Conservation (phyloP, 2,888 invertebrate genomes). For the Agriopis leucophaearia region DNA sequence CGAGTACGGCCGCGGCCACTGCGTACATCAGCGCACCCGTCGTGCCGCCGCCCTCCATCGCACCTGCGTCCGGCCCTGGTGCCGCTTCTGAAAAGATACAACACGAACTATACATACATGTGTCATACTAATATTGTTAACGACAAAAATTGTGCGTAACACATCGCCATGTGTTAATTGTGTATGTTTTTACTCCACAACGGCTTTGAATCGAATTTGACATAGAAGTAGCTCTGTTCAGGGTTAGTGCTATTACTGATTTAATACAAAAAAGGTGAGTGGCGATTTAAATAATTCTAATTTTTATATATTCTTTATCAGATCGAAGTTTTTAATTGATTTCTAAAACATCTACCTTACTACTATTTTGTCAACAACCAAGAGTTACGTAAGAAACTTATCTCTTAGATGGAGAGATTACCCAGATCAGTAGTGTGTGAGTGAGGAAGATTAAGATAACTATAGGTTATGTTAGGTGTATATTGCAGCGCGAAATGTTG, state of each 20-base stretch:
- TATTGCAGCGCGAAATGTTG: constrained; percentile 3
- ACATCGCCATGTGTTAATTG: neutral
- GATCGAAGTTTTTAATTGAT: neutral
- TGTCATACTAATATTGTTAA: neutral
- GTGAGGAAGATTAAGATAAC: constrained; percentile 10
- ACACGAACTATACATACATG: constrained; percentile 8
- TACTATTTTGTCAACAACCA: constrained; percentile 16
- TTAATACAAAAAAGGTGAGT: neutral
- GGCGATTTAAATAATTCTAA: neutral
- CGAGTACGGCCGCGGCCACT: constrained; percentile 88
- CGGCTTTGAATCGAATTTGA: no score
- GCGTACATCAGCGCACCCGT: constrained; percentile 88
- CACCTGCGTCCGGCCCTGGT: constrained; percentile 28
- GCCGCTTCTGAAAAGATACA: constrained; percentile 61
- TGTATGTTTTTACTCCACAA: neutral
- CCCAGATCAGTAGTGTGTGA: constrained; percentile 13
- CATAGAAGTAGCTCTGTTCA: no score
- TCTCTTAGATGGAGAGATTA: constrained; percentile 17
- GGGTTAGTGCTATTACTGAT: neutral
- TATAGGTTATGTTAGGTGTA: neutral
- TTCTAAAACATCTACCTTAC: neutral
- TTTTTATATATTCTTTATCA: neutral
- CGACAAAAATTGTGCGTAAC: neutral
- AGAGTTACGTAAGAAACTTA: constrained; percentile 12
- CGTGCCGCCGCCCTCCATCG: constrained; percentile 78